These are phyloP conservation scores for Pagrus major DNA, from an alignment of 2,113 vertebrate species.

Conservation along the genomic window DNA sequence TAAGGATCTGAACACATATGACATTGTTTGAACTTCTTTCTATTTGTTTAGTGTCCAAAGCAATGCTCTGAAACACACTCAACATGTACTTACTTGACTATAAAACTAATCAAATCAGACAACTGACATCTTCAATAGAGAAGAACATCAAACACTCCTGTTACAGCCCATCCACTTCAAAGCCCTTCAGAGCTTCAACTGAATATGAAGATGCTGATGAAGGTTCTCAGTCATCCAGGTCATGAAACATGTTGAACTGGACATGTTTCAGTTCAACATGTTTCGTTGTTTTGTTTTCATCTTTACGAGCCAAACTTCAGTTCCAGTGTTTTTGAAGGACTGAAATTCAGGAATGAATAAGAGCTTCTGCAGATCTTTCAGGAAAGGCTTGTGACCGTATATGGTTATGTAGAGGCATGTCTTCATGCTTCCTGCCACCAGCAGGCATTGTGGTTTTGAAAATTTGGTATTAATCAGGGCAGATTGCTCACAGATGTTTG, in stretches of 20 bases:
- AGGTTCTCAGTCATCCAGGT: too few relatives aligned
- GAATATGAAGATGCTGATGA: too few relatives aligned
- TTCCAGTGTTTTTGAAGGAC: neutral
- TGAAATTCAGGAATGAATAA: conserved; percentile 49
- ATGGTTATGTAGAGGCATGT: conserved; percentile 45
- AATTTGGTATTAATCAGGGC: conserved; percentile 69
- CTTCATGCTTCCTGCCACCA: conserved; percentile 41
- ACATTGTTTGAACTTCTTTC: neutral
- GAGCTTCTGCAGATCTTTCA: conserved; percentile 41
- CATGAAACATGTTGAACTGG: too few relatives aligned
- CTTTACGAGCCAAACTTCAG: neutral
- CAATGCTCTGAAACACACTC: neutral
- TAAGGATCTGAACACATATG: neutral
- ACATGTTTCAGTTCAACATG: too few relatives aligned
- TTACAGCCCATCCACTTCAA: neutral
- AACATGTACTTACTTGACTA: neutral
- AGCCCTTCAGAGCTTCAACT: neutral
- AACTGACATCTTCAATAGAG: conserved; percentile 1
- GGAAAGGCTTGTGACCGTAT: conserved; percentile 57
- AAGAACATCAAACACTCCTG: neutral
- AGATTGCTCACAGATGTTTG: conserved; percentile 66
- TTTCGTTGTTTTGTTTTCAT: conserved; percentile 14
- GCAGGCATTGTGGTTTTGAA: conserved; percentile 33
- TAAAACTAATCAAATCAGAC: conserved; percentile 16
- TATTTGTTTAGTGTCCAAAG: neutral